Percentiles rank a stretch among this genome's conserved stretches.
Evolutionary conservation across 2,888 invertebrate genomes (phyloP).

Genomic region (Hydrotaea diabolus): DNA sequence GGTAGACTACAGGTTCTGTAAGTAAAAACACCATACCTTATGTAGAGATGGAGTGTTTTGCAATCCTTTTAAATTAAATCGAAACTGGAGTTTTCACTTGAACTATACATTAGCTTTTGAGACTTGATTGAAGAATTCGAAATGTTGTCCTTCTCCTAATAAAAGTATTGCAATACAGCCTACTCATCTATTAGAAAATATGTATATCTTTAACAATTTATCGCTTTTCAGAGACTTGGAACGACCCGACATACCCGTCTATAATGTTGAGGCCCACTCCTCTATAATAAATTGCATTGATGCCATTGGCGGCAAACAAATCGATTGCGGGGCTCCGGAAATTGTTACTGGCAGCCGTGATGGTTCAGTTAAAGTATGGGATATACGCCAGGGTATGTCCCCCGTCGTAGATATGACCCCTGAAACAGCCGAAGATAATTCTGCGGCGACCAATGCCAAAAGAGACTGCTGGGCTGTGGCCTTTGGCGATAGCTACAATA

Average conservation of each 20-base stretch:
- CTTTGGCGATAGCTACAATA: slow-evolving; percentile 95
- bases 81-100: no score
- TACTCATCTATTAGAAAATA: no score
- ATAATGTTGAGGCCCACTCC: slow-evolving; percentile 89
- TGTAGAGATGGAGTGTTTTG: not conserved
- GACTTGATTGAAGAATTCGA: no score
- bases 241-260: slow-evolving; percentile 86
- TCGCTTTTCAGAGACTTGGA: slow-evolving; percentile 88
- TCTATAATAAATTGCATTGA: slow-evolving; percentile 95
- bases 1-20: slow-evolving; percentile 92
- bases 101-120: no score
- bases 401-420: slow-evolving; percentile 92
- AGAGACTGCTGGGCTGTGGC: slow-evolving; percentile 97
- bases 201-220: no score
- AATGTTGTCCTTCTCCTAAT: no score
- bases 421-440: slow-evolving; percentile 81
- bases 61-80: no score
- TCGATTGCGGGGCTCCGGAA: slow-evolving; percentile 96
- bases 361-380: slow-evolving; percentile 98
- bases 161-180: no score
- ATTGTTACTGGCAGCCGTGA: slow-evolving; percentile 96
- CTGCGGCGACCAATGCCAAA: slow-evolving; percentile 80
- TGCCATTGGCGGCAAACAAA: slow-evolving; percentile 91
- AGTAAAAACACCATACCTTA: slow-evolving; percentile 70
- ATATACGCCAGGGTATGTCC: slow-evolving; percentile 91